Conservation (phyloP, 2,888 invertebrate species). For the Tribolium freemani region DNA sequence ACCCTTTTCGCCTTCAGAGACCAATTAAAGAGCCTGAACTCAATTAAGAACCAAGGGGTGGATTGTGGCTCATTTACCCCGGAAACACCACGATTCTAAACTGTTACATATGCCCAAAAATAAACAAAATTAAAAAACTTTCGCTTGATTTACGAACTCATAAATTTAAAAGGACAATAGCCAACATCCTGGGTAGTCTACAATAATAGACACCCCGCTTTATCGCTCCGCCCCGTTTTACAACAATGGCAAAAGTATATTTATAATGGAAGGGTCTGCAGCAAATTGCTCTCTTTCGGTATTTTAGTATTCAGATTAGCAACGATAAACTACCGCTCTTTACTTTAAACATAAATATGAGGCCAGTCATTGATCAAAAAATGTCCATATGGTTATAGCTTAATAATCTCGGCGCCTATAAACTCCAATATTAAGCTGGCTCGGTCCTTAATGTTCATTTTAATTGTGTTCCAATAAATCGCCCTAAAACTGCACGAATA, state of each 20-base stretch:
- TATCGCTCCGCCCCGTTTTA: neutral
- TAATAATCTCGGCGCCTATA: neutral
- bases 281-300: neutral
- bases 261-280: neutral
- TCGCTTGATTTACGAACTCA: neutral
- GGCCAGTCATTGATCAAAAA: too few species aligned
- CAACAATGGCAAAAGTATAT: neutral
- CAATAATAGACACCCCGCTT: neutral
- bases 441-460: neutral
- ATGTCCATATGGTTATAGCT: neutral
- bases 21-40: slow-evolving; percentile 24
- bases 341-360: too few species aligned
- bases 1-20: slow-evolving; percentile 24
- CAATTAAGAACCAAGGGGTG: slow-evolving; percentile 5
- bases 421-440: too few species aligned
- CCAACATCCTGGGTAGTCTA: neutral
- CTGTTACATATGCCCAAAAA: neutral
- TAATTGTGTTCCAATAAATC: slow-evolving; percentile 3
- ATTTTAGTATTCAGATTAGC: neutral
- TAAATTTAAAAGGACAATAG: neutral
- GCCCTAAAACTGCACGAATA: neutral
- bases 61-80: neutral
- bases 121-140: neutral
- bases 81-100: neutral
- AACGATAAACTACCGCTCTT: too few species aligned